phyloP scores from a whole-genome alignment of 2,113 vertebrate species.

The Eulacestoma nigropectus region DNA sequence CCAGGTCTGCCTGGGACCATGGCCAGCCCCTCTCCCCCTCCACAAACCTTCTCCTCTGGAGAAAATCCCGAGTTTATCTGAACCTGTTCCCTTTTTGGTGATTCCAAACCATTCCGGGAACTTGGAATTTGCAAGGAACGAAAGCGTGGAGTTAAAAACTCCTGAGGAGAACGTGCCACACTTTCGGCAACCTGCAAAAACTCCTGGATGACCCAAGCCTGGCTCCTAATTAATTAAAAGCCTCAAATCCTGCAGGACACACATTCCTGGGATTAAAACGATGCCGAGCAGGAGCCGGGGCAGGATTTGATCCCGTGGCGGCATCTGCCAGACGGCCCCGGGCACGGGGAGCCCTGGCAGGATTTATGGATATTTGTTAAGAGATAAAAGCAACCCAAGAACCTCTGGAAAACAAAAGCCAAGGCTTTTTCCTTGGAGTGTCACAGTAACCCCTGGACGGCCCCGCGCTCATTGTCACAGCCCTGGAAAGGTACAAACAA shows the following conservation, averaged over 20 bases:
- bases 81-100: background rate
- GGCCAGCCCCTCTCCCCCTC: background rate
- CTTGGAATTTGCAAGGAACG: background rate
- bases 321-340: background rate
- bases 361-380: conserved; percentile 48
- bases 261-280: background rate
- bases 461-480: background rate
- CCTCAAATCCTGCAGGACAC: background rate
- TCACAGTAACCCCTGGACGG: conserved; percentile 60
- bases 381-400: background rate
- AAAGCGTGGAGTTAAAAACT: background rate
- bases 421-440: background rate
- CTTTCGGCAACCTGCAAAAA: background rate
- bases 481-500: conserved; percentile 47
- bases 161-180: background rate
- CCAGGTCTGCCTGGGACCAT: background rate
- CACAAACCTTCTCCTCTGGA: background rate
- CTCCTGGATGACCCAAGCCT: background rate
- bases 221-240: background rate
- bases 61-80: background rate
- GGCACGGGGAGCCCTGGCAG: background rate
- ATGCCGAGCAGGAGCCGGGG: background rate
- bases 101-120: background rate
- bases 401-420: conserved; percentile 7
- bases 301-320: background rate